Conservation (phyloP, 1,140 invertebrate species). For the Trichogramma pretiosum region DNA sequence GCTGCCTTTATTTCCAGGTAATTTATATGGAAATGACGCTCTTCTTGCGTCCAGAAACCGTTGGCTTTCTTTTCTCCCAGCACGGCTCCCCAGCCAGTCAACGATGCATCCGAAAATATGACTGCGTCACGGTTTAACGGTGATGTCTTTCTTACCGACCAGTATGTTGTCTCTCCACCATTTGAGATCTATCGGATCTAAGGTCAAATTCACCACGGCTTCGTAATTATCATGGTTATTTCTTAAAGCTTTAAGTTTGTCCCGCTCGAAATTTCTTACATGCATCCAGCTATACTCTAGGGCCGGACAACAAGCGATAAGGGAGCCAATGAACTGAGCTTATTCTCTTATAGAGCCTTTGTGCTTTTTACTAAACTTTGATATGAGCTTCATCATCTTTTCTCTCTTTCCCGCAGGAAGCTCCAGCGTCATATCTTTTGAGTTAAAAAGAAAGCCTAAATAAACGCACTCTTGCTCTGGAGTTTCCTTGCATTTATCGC, state of each 20-base stretch:
- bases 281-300: not conserved
- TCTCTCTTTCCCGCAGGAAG: not conserved
- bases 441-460: conserved; percentile 10
- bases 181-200: not conserved
- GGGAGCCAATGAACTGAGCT: not conserved
- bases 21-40: not conserved
- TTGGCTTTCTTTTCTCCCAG: not conserved
- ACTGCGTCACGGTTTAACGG: not conserved
- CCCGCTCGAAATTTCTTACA: not conserved
- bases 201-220: not conserved
- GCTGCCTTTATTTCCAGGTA: not conserved
- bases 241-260: not conserved
- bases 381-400: not conserved
- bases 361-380: not conserved
- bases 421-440: not conserved
- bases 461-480: conserved; percentile 1
- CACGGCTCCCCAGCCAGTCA: not conserved
- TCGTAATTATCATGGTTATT: not conserved
- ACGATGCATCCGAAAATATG: not conserved
- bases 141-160: not conserved
- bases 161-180: not conserved
- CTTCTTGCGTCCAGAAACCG: not conserved
- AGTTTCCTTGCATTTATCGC: not conserved
- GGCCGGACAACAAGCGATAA: not conserved
- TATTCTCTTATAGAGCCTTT: not conserved